Conservation (phyloP, 2,797 vertebrate species). For the Anabacerthia variegaticeps region DNA sequence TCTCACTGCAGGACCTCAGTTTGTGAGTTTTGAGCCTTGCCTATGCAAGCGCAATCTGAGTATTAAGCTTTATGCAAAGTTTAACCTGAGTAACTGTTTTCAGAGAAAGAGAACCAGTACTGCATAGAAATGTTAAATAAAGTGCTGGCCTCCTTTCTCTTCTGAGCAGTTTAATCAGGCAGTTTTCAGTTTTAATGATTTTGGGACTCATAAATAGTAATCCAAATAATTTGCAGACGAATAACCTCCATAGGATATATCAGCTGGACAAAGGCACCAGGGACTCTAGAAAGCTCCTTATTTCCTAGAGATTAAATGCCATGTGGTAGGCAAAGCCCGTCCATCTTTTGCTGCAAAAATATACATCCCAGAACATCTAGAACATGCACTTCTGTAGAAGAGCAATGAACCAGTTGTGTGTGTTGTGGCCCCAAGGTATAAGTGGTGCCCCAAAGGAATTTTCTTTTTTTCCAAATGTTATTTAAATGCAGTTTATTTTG, state of each 20-base stretch:
- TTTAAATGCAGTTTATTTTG: not conserved
- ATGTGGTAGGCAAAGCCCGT: not conserved
- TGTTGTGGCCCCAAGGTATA: not conserved
- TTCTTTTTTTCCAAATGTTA: not conserved
- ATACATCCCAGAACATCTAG: not conserved
- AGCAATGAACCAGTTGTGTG: not conserved
- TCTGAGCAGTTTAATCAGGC: not conserved
- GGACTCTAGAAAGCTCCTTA: not conserved
- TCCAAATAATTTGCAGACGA: not conserved
- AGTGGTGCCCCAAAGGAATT: not conserved
- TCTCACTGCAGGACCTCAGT: not conserved
- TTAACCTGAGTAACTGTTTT: not conserved
- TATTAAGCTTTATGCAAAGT: not conserved
- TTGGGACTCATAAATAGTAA: not conserved
- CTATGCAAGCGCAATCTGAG: not conserved
- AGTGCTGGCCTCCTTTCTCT: not conserved
- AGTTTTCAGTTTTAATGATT: not conserved
- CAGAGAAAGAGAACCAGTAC: not conserved
- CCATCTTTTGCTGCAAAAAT: not conserved
- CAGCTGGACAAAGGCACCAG: not conserved
- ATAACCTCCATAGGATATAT: not conserved
- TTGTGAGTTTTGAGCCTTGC: not conserved
- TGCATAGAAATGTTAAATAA: not conserved
- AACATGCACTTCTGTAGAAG: not conserved
- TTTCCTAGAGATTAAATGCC: not conserved